phyloP scores from a whole-genome alignment of 2,888 invertebrate genomes.

The Peribatodes rhomboidaria region DNA sequence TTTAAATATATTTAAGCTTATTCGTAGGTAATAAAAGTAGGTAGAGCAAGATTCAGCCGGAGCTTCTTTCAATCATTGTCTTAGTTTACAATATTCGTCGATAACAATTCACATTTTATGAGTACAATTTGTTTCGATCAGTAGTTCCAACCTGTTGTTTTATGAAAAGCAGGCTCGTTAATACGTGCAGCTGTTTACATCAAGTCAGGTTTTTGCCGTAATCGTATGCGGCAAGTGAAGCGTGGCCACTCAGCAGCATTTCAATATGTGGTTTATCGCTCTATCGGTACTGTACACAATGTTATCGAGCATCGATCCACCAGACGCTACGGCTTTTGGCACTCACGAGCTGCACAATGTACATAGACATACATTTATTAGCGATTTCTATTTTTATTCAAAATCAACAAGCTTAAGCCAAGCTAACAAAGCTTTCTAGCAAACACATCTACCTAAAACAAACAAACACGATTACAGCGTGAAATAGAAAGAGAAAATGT shows the following conservation, averaged over 20 bases:
- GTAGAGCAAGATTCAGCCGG: neutral
- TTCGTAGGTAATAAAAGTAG: neutral
- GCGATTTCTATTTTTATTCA: slow-evolving; percentile 16
- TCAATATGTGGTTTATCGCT: slow-evolving; percentile 60
- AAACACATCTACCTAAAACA: neutral
- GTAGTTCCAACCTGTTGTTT: neutral
- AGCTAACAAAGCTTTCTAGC: too few species aligned
- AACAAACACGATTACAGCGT: slow-evolving; percentile 35
- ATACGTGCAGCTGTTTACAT: slow-evolving; percentile 19
- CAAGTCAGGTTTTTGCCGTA: slow-evolving; percentile 37
- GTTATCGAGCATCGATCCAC: slow-evolving; percentile 62
- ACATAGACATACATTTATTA: slow-evolving; percentile 48
- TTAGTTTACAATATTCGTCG: neutral
- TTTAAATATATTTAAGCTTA: neutral
- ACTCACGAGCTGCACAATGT: slow-evolving; percentile 40
- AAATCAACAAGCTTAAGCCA: too few species aligned
- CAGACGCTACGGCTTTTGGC: slow-evolving; percentile 48
- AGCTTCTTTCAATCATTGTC: neutral
- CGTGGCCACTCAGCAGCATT: slow-evolving; percentile 51
- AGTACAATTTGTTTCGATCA: neutral
- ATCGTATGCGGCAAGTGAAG: slow-evolving; percentile 47
- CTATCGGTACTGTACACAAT: slow-evolving; percentile 64
- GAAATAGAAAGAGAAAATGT: slow-evolving; percentile 54
- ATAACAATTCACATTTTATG: neutral
- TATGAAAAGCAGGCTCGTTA: slow-evolving; percentile 9